Percentiles rank a stretch among this genome's conserved stretches.
Conservation (phyloP, 2,888 invertebrate species). For the Drosophila trichaetosa region DNA sequence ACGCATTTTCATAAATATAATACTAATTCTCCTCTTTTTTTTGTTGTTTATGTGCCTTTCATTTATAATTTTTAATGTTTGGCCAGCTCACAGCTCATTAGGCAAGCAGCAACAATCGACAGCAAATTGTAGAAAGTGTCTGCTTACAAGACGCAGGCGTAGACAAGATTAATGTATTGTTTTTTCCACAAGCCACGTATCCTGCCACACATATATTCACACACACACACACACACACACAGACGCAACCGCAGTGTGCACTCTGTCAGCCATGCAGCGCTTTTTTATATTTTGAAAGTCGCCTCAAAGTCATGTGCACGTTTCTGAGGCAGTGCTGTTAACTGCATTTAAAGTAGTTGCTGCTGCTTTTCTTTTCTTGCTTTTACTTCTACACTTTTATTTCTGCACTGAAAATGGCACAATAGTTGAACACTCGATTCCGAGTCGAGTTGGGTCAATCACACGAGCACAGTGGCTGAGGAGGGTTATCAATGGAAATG, state of each 20-base stretch:
- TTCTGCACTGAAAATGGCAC: conserved; percentile 44
- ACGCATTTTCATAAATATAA: conserved; percentile 62
- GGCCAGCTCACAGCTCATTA: conserved; percentile 60
- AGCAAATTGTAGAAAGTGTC: conserved; percentile 43
- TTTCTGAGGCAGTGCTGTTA: conserved; percentile 49
- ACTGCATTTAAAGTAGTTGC: conserved; percentile 76
- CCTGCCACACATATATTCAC: conserved; percentile 14
- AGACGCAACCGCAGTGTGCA: conserved; percentile 2
- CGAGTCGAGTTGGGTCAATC: conserved; percentile 65
- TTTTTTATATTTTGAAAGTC: conserved; percentile 57
- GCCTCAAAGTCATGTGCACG: conserved; percentile 78
- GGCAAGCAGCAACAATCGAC: conserved; percentile 47
- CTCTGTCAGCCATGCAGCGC: conserved; percentile 29
- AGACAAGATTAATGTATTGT: conserved; percentile 71
- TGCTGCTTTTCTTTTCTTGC: conserved; percentile 19
- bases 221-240: not conserved
- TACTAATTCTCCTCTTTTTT: conserved; percentile 14
- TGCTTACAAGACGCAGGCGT: conserved; percentile 51
- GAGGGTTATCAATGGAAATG: conserved; percentile 19
- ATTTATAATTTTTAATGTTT: conserved; percentile 76
- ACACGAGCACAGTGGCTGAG: conserved; percentile 39
- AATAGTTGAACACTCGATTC: conserved; percentile 35
- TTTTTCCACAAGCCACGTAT: conserved; percentile 45
- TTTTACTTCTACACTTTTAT: conserved; percentile 16
- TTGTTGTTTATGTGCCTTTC: conserved; percentile 26